A percentile compares a stretch with the other conserved stretches of the same genome.
phyloP scores from a whole-genome alignment of 2,113 vertebrate genomes.

The Hypanus sabinus region DNA sequence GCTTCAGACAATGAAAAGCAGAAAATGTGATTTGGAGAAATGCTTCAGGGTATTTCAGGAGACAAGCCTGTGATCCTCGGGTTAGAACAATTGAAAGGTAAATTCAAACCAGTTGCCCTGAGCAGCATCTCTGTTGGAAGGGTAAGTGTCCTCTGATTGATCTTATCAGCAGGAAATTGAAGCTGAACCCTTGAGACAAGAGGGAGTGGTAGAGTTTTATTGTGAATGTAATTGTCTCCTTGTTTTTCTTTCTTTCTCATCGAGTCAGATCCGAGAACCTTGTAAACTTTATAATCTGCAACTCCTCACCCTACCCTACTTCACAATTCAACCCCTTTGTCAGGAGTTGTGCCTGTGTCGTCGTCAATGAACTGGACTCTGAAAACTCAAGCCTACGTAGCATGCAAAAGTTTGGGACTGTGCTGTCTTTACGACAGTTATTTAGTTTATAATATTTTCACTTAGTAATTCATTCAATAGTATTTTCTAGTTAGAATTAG shows the following conservation, averaged over 20 bases:
- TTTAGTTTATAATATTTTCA: no score
- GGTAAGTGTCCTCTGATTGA: neutral
- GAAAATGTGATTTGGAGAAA: neutral
- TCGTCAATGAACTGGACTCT: no score
- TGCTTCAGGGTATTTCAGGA: neutral
- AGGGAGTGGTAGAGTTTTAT: neutral
- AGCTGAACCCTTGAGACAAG: neutral
- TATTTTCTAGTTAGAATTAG: no score
- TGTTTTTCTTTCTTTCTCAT: no score
- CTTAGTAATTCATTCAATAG: no score
- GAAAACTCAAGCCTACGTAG: no score
- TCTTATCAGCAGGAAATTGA: neutral
- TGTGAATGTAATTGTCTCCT: neutral
- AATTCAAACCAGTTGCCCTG: neutral
- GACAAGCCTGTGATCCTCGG: neutral
- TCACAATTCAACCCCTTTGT: neutral
- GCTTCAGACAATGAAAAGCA: neutral
- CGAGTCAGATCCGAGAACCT: no score
- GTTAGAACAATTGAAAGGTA: neutral
- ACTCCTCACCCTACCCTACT: neutral
- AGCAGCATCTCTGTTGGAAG: neutral
- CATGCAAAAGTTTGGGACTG: no score
- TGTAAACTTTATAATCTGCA: neutral
- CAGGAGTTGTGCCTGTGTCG: no score
- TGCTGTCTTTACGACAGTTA: no score